Percentiles rank a stretch among this genome's conserved stretches.
phyloP scores from a whole-genome alignment of 2,888 invertebrate genomes.

The Scaeva pyrastri region DNA sequence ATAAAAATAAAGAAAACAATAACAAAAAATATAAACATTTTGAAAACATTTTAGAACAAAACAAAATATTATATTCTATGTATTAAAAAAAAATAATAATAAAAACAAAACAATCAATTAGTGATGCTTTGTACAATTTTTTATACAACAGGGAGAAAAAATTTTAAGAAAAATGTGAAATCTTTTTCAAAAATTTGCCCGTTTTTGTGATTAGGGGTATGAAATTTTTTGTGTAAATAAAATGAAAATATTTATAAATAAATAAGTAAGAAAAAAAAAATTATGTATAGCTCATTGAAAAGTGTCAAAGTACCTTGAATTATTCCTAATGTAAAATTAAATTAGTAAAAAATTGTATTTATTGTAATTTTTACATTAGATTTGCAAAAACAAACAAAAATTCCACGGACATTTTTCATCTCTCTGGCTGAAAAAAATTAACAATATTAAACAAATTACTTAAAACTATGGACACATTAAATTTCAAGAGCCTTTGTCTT shows the following conservation, averaged over 20 bases:
- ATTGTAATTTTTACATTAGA: not conserved
- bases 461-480: too few relatives aligned
- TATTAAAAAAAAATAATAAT: not conserved
- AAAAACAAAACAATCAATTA: constrained; percentile 60
- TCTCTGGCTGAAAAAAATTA: not conserved
- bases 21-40: not conserved
- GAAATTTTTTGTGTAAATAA: constrained; percentile 20
- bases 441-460: too few relatives aligned
- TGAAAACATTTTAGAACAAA: constrained; percentile 9
- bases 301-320: constrained; percentile 73
- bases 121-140: constrained; percentile 72
- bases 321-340: constrained; percentile 38
- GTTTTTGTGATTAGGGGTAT: constrained; percentile 29
- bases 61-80: not conserved
- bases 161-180: not conserved
- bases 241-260: not conserved
- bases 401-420: too few relatives aligned
- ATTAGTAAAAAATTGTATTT: not conserved
- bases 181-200: constrained; percentile 14
- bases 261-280: not conserved
- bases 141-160: constrained; percentile 45
- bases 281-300: constrained; percentile 56
- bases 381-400: constrained; percentile 1
- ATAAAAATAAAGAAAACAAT: not conserved
- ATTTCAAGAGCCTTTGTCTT: too few relatives aligned